Evolutionary conservation across 2,113 vertebrate genomes (phyloP).

Genomic region (Actenoides lindsayi): DNA sequence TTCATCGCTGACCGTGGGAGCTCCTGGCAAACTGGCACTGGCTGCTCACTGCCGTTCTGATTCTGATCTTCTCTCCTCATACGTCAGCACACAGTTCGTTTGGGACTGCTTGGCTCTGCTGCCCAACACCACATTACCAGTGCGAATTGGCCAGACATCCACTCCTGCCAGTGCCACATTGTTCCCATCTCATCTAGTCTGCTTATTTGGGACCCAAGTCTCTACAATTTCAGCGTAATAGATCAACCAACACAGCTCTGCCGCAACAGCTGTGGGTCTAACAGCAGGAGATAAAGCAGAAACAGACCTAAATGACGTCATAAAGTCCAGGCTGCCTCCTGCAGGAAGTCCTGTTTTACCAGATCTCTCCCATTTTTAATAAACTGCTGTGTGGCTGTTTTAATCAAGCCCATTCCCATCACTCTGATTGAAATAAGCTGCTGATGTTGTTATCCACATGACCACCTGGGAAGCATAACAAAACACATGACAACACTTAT

Average conservation of each 20-base stretch:
- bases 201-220: not conserved
- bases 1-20: not conserved
- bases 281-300: not conserved
- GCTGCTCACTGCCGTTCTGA: not conserved
- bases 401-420: not conserved
- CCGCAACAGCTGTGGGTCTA: not conserved
- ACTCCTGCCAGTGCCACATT: rapidly evolving
- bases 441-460: not conserved
- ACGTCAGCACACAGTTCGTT: not conserved
- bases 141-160: not conserved
- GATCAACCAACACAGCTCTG: not conserved
- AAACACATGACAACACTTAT: not conserved
- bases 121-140: not conserved
- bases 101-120: not conserved
- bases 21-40: not conserved
- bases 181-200: not conserved
- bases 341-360: not conserved
- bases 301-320: not conserved
- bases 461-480: not conserved
- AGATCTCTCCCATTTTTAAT: not conserved
- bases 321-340: not conserved
- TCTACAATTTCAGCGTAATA: not conserved
- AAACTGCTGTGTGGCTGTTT: not conserved
- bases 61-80: not conserved
- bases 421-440: not conserved